Evolutionary conservation across 2,888 invertebrate genomes (phyloP), one percentile per base, ranked within the genome.

Genomic region (Metellina segmentata): DNA sequence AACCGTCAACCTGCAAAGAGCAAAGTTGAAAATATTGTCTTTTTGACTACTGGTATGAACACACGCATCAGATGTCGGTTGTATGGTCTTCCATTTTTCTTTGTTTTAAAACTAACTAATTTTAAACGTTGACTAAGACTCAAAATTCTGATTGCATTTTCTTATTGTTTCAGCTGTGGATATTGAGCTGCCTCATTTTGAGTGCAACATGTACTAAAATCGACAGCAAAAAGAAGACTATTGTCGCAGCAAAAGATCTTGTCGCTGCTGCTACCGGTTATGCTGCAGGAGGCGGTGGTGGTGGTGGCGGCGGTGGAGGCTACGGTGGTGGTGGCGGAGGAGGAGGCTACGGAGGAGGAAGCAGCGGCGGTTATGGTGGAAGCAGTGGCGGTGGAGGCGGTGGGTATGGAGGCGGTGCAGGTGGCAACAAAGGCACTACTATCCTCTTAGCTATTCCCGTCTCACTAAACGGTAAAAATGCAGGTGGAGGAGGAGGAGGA

Each of bases 201-300:
- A 91, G 87, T 72, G 91, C 83, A 69, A 79, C 91, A 78, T 87
- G 87, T 20, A 70, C 83, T 34, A 91, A 91, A 74, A 53, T 88
- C 9, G 91, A 83, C 1, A 79, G 87, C 19, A 91, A 91, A 79
- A 88, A 87, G 52, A 88, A 87, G 34, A 79, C 78, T 5, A 79
- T 82, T 20, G 61, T 78, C 9, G 53, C 74, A 1, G 11, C 91
- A 9, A 91, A 87, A 69, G 91, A 91, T 74, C 81, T 91, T 6
- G 78, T 91, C 5, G 91, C 87, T 9, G 87, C 91, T 69, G 91
- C 91, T 20, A 91, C 91, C 72, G 83, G 87, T 19, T 91, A 91
- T 16, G 83, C 72, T 19, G 81, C 69, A 34, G 89, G 83, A 8
- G 86, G 90, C 7, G 90, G 86, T 13, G 90, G 86, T 7, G 89